A percentile compares a stretch with the other conserved stretches of the same genome.
Evolutionary conservation across 2,113 vertebrate genomes (phyloP).

Genomic region (Raphicerus campestris): DNA sequence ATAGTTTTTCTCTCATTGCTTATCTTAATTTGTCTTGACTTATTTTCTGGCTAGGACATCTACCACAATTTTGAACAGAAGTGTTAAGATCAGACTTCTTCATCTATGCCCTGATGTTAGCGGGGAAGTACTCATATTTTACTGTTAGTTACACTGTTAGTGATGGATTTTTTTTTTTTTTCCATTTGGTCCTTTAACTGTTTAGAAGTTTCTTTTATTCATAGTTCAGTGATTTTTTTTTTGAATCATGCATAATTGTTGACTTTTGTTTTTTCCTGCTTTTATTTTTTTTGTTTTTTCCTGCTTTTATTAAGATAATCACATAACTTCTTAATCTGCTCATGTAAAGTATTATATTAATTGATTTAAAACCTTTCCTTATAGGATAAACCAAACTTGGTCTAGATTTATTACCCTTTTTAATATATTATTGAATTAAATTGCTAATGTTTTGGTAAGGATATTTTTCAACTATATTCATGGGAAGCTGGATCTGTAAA

Average conservation of each 20-base stretch:
- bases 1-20: not conserved
- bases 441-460: not conserved
- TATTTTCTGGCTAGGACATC: not conserved
- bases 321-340: not conserved
- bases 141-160: not conserved
- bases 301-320: slow-evolving; percentile 11
- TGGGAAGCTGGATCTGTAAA: not conserved
- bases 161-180: not conserved
- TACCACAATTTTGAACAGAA: not conserved
- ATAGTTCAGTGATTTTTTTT: not conserved
- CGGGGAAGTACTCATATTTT: not conserved
- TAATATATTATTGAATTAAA: not conserved
- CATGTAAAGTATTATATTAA: not conserved
- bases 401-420: not conserved
- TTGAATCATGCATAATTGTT: not conserved
- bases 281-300: not conserved
- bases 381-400: not conserved
- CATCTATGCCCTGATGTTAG: not conserved
- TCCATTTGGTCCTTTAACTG: not conserved
- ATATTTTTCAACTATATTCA: not conserved
- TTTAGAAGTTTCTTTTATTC: not conserved
- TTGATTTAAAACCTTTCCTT: not conserved
- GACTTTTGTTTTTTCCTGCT: not conserved
- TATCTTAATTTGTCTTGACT: not conserved
- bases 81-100: not conserved